Evolutionary conservation across 2,113 vertebrate species (phyloP).

Genomic region (Bothrops jararaca): DNA sequence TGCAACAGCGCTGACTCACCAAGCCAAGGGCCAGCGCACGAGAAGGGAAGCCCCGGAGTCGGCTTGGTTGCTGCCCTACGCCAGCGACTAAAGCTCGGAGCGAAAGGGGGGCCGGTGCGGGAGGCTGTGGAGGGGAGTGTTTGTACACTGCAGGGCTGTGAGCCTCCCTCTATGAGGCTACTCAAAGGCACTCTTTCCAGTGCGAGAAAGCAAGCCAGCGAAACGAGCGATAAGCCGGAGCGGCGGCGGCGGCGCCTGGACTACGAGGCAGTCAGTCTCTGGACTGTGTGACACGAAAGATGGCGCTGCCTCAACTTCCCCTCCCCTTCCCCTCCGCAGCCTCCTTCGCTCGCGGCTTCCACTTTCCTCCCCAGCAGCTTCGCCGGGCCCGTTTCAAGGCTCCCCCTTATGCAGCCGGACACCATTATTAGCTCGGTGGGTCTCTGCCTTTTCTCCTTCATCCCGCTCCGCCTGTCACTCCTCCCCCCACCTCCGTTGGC

Average conservation of each 20-base stretch:
- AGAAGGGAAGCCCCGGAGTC: conserved; percentile 18
- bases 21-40: conserved; percentile 36
- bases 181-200: conserved; percentile 73
- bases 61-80: neutral
- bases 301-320: conserved; percentile 72
- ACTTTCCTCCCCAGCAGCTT: conserved; percentile 67
- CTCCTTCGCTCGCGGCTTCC: conserved; percentile 58
- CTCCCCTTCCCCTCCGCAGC: conserved; percentile 52
- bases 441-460: conserved; percentile 47
- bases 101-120: neutral
- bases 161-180: conserved; percentile 70
- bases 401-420: conserved; percentile 47
- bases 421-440: conserved; percentile 55
- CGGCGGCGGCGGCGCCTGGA: conserved; percentile 56
- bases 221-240: conserved; percentile 48
- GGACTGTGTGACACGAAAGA: conserved; percentile 78
- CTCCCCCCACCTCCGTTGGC: conserved; percentile 36
- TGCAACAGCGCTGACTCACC: conserved; percentile 43
- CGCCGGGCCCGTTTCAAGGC: conserved; percentile 45
- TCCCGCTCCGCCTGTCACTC: conserved; percentile 50
- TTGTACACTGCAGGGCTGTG: conserved; percentile 31
- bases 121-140: neutral
- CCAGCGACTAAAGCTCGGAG: neutral
- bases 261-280: conserved; percentile 60
- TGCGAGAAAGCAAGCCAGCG: conserved; percentile 65